These are phyloP conservation scores for Proteles cristata DNA, from an alignment of 2,113 vertebrate species.

Conservation along the genomic window DNA sequence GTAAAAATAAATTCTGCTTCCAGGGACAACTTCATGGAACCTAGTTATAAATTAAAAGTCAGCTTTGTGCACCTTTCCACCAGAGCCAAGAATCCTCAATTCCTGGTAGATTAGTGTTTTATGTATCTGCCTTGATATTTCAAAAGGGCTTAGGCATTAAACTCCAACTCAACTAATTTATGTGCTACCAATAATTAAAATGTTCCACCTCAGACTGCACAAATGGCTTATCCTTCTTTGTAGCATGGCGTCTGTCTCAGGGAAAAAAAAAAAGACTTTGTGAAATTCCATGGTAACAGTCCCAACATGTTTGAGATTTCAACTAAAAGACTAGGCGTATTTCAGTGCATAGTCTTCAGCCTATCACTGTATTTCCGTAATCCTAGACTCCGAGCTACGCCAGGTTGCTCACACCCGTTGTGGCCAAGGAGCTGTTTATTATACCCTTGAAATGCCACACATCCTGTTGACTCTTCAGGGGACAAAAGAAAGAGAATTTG, in stretches of 20 bases:
- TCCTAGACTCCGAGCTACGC: neutral
- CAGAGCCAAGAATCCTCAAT: slow-evolving; percentile 50
- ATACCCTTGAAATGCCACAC: neutral
- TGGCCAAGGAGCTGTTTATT: slow-evolving; percentile 5
- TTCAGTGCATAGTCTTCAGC: neutral
- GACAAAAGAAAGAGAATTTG: slow-evolving; percentile 15
- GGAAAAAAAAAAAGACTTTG: neutral
- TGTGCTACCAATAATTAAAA: slow-evolving; percentile 55
- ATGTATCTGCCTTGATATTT: slow-evolving; percentile 54
- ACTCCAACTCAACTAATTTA: neutral
- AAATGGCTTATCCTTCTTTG: slow-evolving; percentile 63
- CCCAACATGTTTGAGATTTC: slow-evolving; percentile 29
- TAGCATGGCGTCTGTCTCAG: slow-evolving; percentile 60
- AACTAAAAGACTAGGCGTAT: neutral
- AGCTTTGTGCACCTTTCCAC: slow-evolving; percentile 54
- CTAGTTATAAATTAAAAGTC: slow-evolving; percentile 66
- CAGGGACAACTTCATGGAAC: slow-evolving; percentile 27
- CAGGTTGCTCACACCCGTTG: neutral
- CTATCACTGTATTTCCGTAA: neutral
- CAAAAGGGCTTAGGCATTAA: slow-evolving; percentile 35
- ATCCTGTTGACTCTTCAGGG: slow-evolving; percentile 34
- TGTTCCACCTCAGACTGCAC: slow-evolving; percentile 52
- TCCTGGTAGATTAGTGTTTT: slow-evolving; percentile 47
- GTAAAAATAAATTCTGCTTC: slow-evolving; percentile 59
- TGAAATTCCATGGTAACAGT: slow-evolving; percentile 55